Evolutionary conservation across 2,888 invertebrate species (phyloP).

Genomic region (Leptura quadrifasciata): DNA sequence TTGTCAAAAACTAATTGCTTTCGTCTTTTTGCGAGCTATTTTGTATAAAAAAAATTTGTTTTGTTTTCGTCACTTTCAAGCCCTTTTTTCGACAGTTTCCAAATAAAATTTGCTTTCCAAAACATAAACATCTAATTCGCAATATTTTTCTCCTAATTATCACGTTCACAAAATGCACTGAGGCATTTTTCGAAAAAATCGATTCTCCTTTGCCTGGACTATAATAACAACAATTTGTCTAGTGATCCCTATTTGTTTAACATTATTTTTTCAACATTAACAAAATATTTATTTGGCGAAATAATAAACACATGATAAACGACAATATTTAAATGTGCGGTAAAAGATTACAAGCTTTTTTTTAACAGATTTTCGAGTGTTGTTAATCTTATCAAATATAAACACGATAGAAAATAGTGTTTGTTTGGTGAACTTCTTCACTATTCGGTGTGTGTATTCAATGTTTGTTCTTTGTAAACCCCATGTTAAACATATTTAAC

Average conservation of each 20-base stretch:
- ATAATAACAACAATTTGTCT: not conserved
- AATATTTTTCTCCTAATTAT: too few species aligned
- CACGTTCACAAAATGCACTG: too few species aligned
- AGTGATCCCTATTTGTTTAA: not conserved
- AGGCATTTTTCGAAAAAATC: too few species aligned
- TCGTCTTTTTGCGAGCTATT: too few species aligned
- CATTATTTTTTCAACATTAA: not conserved
- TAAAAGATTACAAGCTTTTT: constrained; percentile 7
- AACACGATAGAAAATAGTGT: constrained; percentile 39
- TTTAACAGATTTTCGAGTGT: constrained; percentile 39
- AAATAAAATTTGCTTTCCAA: too few species aligned
- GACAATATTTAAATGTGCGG: constrained; percentile 35
- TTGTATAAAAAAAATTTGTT: too few species aligned
- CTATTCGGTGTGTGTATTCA: constrained; percentile 24
- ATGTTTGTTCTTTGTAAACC: constrained; percentile 26
- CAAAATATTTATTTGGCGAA: constrained; percentile 29
- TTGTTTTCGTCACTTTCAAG: too few species aligned
- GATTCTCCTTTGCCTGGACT: too few species aligned
- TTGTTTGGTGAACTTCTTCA: constrained; percentile 27
- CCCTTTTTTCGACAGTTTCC: too few species aligned
- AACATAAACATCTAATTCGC: too few species aligned
- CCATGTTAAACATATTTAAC: constrained; percentile 28
- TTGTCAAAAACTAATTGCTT: too few species aligned
- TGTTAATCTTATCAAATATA: constrained; percentile 41
- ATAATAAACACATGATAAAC: constrained; percentile 35